Evolutionary conservation across 2,888 invertebrate species (phyloP).

Genomic region (Meteorus cinctellus): DNA sequence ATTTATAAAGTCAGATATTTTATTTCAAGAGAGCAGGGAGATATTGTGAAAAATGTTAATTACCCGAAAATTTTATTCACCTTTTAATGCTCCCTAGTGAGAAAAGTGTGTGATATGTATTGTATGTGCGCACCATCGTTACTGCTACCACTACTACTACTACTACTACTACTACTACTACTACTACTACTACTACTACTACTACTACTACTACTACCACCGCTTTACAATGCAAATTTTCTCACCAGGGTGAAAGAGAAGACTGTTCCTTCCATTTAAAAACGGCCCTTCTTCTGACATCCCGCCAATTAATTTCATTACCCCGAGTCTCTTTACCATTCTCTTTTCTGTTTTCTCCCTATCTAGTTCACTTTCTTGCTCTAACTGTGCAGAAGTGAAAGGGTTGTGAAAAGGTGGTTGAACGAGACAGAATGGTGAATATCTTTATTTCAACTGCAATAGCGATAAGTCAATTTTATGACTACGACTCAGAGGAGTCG

Average conservation of each 20-base stretch:
- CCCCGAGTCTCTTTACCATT: constrained; percentile 42
- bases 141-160: neutral
- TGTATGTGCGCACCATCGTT: neutral
- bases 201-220: neutral
- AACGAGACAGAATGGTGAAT: constrained; percentile 49
- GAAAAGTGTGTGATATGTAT: constrained; percentile 14
- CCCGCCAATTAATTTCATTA: constrained; percentile 65
- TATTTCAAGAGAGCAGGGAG: neutral
- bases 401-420: constrained; percentile 45
- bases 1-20: constrained; percentile 30
- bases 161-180: neutral
- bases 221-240: constrained; percentile 56
- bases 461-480: constrained; percentile 60
- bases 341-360: constrained; percentile 38
- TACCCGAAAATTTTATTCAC: constrained; percentile 42
- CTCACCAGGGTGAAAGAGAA: constrained; percentile 34
- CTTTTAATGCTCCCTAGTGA: constrained; percentile 28
- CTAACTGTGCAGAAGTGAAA: constrained; percentile 43
- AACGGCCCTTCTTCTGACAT: constrained; percentile 52
- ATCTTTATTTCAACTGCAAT: constrained; percentile 50
- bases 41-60: constrained; percentile 42
- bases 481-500: constrained; percentile 40
- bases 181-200: neutral
- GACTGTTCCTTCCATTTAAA: constrained; percentile 47
- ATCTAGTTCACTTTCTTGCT: constrained; percentile 33